Conservation (phyloP, 2,113 vertebrate species). For the Tretioscincus oriximinensis region DNA sequence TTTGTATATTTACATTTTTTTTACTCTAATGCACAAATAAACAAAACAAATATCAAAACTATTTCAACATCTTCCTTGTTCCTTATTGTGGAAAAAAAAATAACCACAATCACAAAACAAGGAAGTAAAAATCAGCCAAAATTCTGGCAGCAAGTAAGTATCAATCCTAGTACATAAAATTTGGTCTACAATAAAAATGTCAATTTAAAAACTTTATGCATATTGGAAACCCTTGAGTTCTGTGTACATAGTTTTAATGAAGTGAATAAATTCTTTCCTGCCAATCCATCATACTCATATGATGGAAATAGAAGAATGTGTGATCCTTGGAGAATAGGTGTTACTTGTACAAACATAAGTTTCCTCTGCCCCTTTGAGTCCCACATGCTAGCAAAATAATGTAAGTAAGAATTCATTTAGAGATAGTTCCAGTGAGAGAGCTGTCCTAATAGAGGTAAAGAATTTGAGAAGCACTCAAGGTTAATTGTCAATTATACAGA, state of each 20-base stretch:
- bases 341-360: not conserved
- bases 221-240: not conserved
- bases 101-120: not conserved
- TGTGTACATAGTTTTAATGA: not conserved
- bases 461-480: constrained; percentile 39
- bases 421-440: constrained; percentile 8
- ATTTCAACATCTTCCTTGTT: no score
- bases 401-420: constrained; percentile 22
- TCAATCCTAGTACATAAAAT: not conserved
- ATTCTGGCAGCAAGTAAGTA: not conserved
- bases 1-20: no score
- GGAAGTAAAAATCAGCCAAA: not conserved
- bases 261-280: not conserved
- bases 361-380: not conserved
- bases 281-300: not conserved
- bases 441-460: constrained; percentile 31
- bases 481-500: constrained; percentile 54
- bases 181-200: not conserved
- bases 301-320: not conserved
- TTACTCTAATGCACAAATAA: no score
- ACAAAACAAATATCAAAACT: no score
- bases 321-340: not conserved
- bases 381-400: not conserved
- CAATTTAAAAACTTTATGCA: not conserved
- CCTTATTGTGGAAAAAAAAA: not conserved